Percentiles rank a stretch among this genome's conserved stretches.
Evolutionary conservation across 2,113 vertebrate genomes (phyloP).

Genomic region (Oncorhynchus mykiss): DNA sequence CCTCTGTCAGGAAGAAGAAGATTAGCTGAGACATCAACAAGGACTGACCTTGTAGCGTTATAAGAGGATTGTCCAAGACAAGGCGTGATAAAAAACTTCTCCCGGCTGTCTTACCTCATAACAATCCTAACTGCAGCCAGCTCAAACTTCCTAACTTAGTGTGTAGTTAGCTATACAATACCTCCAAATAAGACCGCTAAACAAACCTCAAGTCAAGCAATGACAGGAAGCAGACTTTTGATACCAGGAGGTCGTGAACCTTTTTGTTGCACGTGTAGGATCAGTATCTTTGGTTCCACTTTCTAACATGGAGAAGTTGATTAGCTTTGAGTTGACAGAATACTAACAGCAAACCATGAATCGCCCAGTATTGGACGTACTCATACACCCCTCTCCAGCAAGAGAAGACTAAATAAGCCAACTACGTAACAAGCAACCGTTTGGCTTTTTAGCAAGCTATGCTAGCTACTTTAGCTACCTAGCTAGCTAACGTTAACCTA

Average conservation of each 20-base stretch:
- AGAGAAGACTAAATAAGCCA: too few relatives aligned
- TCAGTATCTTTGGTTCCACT: too few relatives aligned
- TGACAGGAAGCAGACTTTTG: neutral
- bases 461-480: neutral
- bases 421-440: too few relatives aligned
- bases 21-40: slow-evolving; percentile 50
- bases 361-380: too few relatives aligned
- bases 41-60: slow-evolving; percentile 51
- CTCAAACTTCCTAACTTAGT: neutral
- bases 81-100: too few relatives aligned
- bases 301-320: too few relatives aligned
- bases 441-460: too few relatives aligned
- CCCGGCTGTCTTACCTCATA: neutral
- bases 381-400: too few relatives aligned
- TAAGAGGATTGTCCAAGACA: slow-evolving; percentile 57
- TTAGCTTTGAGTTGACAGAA: too few relatives aligned
- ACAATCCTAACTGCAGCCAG: neutral
- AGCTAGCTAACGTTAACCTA: neutral
- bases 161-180: too few relatives aligned
- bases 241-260: neutral
- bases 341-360: too few relatives aligned
- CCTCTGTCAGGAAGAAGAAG: slow-evolving; percentile 26
- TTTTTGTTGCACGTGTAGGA: neutral
- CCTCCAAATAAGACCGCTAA: too few relatives aligned
- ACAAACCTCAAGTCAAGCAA: neutral